phyloP scores from a whole-genome alignment of 2,797 vertebrate genomes.

The Trachurus trachurus region DNA sequence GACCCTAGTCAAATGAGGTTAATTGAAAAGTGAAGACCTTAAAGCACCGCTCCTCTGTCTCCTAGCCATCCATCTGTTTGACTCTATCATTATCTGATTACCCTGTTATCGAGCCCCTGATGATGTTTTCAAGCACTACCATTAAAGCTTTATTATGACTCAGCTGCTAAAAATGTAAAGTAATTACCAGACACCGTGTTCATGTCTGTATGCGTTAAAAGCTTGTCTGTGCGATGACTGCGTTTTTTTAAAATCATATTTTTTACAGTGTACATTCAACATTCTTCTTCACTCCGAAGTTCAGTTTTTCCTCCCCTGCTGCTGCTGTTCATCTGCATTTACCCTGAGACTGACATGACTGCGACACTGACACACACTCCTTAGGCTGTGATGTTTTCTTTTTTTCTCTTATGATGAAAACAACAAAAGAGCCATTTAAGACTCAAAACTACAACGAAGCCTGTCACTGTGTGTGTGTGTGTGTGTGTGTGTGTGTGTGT shows the following conservation, averaged over 20 bases:
- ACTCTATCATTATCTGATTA: conserved; percentile 64
- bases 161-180: conserved; percentile 56
- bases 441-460: conserved; percentile 69
- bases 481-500: conserved; percentile 37
- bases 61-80: conserved; percentile 58
- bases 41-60: conserved; percentile 57
- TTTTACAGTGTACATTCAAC: conserved; percentile 31
- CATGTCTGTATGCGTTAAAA: conserved; percentile 39
- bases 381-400: conserved; percentile 65
- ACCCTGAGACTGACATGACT: conserved; percentile 73
- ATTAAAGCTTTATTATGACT: conserved; percentile 46
- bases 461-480: conserved; percentile 53
- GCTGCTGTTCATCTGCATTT: conserved; percentile 72
- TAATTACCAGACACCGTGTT: conserved; percentile 52
- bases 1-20: conserved; percentile 67
- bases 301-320: conserved; percentile 64
- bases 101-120: conserved; percentile 54
- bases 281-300: conserved; percentile 42
- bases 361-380: conserved; percentile 70
- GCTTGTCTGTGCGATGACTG: conserved; percentile 13
- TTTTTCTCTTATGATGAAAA: conserved; percentile 60
- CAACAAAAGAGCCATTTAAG: conserved; percentile 77
- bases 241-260: conserved; percentile 36
- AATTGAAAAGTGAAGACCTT: conserved; percentile 68
- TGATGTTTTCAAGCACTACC: conserved; percentile 35